These are phyloP conservation scores for Dipodomys ordii DNA, from an alignment of 2,113 vertebrate genomes.

Conservation along the genomic window DNA sequence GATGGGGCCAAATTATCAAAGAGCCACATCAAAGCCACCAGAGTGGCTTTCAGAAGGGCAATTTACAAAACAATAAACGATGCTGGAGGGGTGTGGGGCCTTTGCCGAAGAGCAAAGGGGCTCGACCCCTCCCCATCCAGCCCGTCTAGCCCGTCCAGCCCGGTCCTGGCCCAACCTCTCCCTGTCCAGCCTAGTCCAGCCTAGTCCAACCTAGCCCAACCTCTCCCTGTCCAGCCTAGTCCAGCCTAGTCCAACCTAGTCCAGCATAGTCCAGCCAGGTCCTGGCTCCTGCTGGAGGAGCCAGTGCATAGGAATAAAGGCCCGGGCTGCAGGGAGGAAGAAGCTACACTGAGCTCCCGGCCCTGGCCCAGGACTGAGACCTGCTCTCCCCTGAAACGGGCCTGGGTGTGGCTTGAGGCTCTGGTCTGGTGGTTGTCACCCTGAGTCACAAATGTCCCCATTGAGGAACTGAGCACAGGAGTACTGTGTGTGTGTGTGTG, in stretches of 20 bases:
- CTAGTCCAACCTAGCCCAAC: no score
- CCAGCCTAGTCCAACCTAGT: no score
- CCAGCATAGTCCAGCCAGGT: no score
- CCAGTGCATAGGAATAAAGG: not conserved
- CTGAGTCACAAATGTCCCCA: not conserved
- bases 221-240: no score
- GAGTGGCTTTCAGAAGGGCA: slow-evolving; percentile 81
- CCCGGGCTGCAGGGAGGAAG: not conserved
- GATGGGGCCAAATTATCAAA: slow-evolving; percentile 73
- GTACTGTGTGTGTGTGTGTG: not conserved
- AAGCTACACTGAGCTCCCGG: no score
- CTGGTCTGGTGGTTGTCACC: not conserved
- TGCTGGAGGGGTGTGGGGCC: slow-evolving; percentile 8
- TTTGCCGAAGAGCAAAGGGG: slow-evolving; percentile 58
- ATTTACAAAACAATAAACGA: slow-evolving; percentile 81
- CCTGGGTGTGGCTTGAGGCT: no score
- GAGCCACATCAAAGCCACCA: slow-evolving; percentile 88
- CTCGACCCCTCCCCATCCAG: no score
- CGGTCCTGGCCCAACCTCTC: no score
- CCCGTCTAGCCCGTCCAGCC: no score
- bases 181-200: no score
- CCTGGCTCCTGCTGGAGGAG: no score
- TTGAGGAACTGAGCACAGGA: not conserved
- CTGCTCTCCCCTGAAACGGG: not conserved
- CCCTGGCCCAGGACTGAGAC: no score